phyloP scores from a whole-genome alignment of 2,113 vertebrate species.

The Xenopus tropicalis region UCB_Xtro_10.0 CM004443.2:164900001-164900500 shows the following conservation, averaged over 20 bases:
- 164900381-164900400: constrained; percentile 60
- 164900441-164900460: constrained; percentile 60
- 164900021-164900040: constrained; percentile 10
- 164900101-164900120: background rate
- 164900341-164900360: constrained; percentile 58
- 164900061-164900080: constrained; percentile 27
- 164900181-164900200: background rate
- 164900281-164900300: constrained; percentile 84
- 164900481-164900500: constrained; percentile 68
- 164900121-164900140: background rate
- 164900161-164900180: background rate
- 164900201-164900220: constrained; percentile 90
- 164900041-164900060: constrained; percentile 10
- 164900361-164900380: constrained; percentile 55
- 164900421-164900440: constrained; percentile 64
- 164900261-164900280: constrained; percentile 65
- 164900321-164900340: constrained; percentile 72
- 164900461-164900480: constrained; percentile 71
- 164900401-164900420: constrained; percentile 50
- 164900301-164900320: constrained; percentile 90
- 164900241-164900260: constrained; percentile 67
- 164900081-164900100: background rate
- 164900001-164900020: constrained; percentile 6
- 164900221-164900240: constrained; percentile 76
- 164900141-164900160: background rate